phyloP scores from a whole-genome alignment of 2,797 vertebrate genomes.

The Gadopsis marmoratus region DNA sequence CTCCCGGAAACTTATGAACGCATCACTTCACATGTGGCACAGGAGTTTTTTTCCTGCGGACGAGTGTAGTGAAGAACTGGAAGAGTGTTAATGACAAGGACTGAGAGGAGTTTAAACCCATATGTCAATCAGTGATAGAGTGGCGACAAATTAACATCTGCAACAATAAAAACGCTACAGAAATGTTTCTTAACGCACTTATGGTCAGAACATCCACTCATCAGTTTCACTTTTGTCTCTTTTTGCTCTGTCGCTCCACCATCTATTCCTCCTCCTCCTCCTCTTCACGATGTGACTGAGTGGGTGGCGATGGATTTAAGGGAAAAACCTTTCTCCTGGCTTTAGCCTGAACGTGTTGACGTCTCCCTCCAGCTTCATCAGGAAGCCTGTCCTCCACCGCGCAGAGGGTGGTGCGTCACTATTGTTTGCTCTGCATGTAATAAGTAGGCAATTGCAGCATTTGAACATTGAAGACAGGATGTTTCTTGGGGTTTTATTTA shows the following conservation, averaged over 20 bases:
- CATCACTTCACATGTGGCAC: slow-evolving; percentile 25
- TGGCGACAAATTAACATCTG: neutral
- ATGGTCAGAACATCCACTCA: neutral
- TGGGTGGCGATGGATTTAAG: slow-evolving; percentile 13
- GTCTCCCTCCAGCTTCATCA: slow-evolving; percentile 32
- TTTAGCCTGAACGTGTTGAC: slow-evolving; percentile 14
- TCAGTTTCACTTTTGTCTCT: neutral
- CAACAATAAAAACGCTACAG: too few species aligned
- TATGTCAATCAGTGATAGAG: neutral
- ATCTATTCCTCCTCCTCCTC: neutral
- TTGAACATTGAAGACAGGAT: slow-evolving; percentile 48
- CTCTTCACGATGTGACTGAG: slow-evolving; percentile 7
- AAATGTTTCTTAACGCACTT: neutral
- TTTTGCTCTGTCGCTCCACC: neutral
- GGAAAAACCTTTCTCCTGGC: neutral
- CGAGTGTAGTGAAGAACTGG: neutral
- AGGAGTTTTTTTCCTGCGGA: neutral
- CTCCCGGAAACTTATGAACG: slow-evolving; percentile 14
- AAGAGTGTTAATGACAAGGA: neutral
- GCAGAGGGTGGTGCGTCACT: slow-evolving; percentile 18
- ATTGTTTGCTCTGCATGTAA: slow-evolving; percentile 48
- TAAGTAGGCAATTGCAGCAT: slow-evolving; percentile 46
- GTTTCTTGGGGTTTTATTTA: slow-evolving; percentile 56
- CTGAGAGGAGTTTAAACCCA: neutral
- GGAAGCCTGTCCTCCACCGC: slow-evolving; percentile 31